These are phyloP conservation scores for Pecten maximus DNA, from an alignment of 2,888 invertebrate species.

Conservation along the genomic window DNA sequence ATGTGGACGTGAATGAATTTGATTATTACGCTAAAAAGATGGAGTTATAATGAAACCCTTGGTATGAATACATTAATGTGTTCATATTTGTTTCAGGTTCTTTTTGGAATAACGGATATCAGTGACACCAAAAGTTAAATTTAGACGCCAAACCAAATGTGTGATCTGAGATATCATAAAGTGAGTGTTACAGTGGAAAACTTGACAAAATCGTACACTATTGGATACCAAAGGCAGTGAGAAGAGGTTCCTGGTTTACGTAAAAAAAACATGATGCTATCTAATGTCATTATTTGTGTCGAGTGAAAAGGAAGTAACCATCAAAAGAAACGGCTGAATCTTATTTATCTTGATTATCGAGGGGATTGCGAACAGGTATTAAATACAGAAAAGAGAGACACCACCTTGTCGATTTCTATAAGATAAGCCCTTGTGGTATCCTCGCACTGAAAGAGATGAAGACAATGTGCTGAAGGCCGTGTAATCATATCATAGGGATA, in stretches of 20 bases:
- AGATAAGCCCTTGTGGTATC: neutral
- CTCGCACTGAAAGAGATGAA: neutral
- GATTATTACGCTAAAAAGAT: too few species aligned
- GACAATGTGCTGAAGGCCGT: neutral
- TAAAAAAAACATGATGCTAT: too few species aligned
- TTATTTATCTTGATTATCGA: neutral
- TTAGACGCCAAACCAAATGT: too few species aligned
- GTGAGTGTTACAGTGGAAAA: too few species aligned
- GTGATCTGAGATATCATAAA: too few species aligned
- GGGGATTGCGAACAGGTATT: neutral
- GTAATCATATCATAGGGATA: neutral
- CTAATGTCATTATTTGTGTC: too few species aligned
- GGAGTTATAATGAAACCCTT: too few species aligned
- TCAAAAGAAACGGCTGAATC: neutral
- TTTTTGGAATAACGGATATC: neutral
- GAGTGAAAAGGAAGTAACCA: neutral
- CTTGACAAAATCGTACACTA: too few species aligned
- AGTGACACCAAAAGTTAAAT: neutral
- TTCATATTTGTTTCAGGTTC: neutral
- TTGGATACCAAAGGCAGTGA: too few species aligned
- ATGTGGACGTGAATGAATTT: too few species aligned
- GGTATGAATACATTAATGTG: too few species aligned
- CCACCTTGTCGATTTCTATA: neutral
- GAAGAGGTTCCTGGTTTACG: too few species aligned
- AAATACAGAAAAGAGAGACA: neutral